Conservation (phyloP, 2,797 vertebrate species). For the Phalloptychus januarius region DNA sequence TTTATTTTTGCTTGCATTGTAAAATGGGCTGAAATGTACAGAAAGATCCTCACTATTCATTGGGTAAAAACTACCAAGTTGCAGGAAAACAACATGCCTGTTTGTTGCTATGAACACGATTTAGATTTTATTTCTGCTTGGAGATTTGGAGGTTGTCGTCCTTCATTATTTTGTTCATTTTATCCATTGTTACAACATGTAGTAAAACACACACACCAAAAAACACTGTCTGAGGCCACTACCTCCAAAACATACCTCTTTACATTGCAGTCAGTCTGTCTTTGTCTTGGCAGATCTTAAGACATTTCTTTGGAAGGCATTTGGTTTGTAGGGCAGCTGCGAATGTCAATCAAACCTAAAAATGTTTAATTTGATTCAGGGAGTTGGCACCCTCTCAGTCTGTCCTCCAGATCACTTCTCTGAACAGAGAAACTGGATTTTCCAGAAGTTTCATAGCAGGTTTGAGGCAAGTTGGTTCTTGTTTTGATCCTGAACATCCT, state of each 20-base stretch:
- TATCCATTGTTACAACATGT: not conserved
- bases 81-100: not conserved
- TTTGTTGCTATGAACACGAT: not conserved
- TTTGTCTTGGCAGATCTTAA: not conserved
- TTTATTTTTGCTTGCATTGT: not conserved
- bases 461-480: not conserved
- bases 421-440: not conserved
- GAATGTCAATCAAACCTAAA: not conserved
- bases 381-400: not conserved
- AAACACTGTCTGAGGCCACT: not conserved
- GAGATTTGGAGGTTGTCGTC: not conserved
- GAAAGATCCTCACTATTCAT: not conserved
- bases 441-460: not conserved
- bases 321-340: not conserved
- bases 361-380: not conserved
- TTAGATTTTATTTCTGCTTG: not conserved
- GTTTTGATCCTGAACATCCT: not conserved
- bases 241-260: not conserved
- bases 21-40: not conserved
- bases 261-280: not conserved
- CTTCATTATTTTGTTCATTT: not conserved
- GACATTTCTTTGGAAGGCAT: not conserved
- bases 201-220: not conserved
- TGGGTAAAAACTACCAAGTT: not conserved
- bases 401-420: not conserved